phyloP scores from a whole-genome alignment of 2,113 vertebrate species.

The Urocynchramus pylzowi region DNA sequence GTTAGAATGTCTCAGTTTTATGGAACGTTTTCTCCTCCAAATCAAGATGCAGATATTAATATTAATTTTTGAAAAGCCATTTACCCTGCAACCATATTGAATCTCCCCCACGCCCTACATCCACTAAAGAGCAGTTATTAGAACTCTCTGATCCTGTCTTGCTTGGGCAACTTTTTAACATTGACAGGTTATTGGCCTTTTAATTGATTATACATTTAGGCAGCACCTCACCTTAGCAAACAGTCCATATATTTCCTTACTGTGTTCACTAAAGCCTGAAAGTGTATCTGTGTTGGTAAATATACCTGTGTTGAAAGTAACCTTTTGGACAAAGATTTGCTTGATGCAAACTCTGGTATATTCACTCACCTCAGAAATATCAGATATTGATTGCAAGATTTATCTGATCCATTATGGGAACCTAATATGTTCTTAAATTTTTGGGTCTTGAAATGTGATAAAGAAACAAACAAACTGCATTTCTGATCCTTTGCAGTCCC shows the following conservation, averaged over 20 bases:
- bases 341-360: background rate
- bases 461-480: background rate
- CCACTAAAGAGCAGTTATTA: background rate
- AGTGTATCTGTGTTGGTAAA: background rate
- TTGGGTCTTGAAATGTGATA: background rate
- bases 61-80: background rate
- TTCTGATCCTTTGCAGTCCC: background rate
- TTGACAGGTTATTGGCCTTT: background rate
- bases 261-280: background rate
- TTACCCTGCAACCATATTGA: background rate
- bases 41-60: background rate
- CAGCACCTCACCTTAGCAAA: background rate
- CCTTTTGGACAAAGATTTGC: background rate
- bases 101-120: fast-evolving
- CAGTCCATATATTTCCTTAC: background rate
- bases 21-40: background rate
- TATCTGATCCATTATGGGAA: background rate
- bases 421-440: background rate
- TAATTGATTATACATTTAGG: background rate
- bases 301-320: background rate
- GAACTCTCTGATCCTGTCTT: background rate
- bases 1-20: background rate
- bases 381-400: background rate
- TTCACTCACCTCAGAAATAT: background rate
- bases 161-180: background rate